Conservation (phyloP, 2,113 vertebrate species). For the Peucedramus taeniatus region DNA sequence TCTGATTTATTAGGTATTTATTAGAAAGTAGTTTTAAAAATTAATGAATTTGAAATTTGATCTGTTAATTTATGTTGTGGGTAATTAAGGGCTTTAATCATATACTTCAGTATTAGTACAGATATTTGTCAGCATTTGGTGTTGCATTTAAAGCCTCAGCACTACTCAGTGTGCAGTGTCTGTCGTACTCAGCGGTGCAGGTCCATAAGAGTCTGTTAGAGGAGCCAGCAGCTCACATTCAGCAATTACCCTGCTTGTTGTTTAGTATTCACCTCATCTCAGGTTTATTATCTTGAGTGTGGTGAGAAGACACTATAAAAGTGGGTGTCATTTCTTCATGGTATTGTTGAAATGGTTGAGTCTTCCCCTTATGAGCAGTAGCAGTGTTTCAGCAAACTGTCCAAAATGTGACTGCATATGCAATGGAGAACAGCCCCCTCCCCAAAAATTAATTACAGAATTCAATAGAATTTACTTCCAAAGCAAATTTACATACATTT, state of each 20-base stretch:
- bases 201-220: neutral
- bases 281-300: neutral
- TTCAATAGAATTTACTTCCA: neutral
- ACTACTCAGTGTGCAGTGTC: neutral
- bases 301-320: neutral
- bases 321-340: neutral
- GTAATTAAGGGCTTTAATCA: neutral
- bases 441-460: neutral
- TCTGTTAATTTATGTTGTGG: neutral
- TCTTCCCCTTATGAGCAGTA: neutral
- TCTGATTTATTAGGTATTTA: neutral
- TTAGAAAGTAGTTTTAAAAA: neutral
- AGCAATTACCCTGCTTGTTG: neutral
- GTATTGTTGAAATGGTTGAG: neutral
- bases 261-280: neutral
- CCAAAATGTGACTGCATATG: neutral
- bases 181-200: accelerated
- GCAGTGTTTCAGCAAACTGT: neutral
- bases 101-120: neutral
- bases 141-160: neutral
- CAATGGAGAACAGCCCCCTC: neutral
- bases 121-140: neutral
- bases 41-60: neutral
- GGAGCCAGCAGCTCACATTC: neutral
- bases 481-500: neutral